A percentile compares a stretch with the other conserved stretches of the same genome.
These are phyloP conservation scores for Drosophila busckii DNA, from an alignment of 1,140 invertebrate species.

Conservation along the genomic window DNA sequence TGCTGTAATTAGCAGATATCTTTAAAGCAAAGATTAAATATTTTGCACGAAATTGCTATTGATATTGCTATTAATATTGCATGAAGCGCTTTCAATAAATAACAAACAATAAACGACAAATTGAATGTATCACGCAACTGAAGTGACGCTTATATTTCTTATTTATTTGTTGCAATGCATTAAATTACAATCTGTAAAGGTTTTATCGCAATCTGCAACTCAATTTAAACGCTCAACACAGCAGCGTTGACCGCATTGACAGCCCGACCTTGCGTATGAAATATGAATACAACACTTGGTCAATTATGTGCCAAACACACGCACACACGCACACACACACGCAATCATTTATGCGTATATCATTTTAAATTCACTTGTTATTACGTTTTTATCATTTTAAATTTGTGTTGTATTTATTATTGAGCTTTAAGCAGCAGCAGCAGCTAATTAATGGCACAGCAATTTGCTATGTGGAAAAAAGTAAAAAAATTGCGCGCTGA, in stretches of 20 bases:
- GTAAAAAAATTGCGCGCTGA: constrained; percentile 40
- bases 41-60: no score
- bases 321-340: not conserved
- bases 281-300: constrained; percentile 34
- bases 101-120: no score
- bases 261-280: constrained; percentile 23
- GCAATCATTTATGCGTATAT: not conserved
- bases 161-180: no score
- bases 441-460: constrained; percentile 65
- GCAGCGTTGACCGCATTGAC: constrained; percentile 9
- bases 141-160: no score
- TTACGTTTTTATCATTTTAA: constrained; percentile 21
- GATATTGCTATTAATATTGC: no score
- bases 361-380: constrained; percentile 21
- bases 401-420: constrained; percentile 26
- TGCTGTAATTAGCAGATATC: no score
- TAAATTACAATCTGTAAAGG: no score
- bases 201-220: constrained; percentile 1
- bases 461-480: constrained; percentile 55
- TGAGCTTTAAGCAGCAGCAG: constrained; percentile 47
- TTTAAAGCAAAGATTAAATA: no score
- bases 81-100: no score
- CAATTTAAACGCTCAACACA: constrained; percentile 15
- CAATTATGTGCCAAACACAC: no score
- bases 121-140: no score